These are phyloP conservation scores for Sialis fuliginosa DNA, from an alignment of 2,888 invertebrate genomes.

Conservation along the genomic window DNA sequence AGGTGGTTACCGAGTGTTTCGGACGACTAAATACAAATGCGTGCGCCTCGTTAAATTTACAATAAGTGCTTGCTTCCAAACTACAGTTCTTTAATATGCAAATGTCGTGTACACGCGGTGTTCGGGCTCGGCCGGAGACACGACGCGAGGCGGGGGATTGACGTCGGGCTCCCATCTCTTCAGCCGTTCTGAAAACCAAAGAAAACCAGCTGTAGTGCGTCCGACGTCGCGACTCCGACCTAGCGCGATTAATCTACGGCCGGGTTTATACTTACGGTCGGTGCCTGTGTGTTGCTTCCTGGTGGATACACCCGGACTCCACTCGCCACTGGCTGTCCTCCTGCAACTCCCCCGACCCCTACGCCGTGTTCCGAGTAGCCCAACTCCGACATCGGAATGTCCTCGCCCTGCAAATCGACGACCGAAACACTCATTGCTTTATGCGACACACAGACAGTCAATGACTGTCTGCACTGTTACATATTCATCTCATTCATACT, in stretches of 20 bases:
- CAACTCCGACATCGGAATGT: constrained; percentile 55
- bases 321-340: constrained; percentile 18
- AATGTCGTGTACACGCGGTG: neutral
- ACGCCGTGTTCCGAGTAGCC: constrained; percentile 42
- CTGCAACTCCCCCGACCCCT: constrained; percentile 7
- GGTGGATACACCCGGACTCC: constrained; percentile 23
- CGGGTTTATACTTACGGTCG: constrained; percentile 24
- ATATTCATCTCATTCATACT: constrained; percentile 14
- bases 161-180: neutral
- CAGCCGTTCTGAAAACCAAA: constrained; percentile 6
- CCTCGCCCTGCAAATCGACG: constrained; percentile 40
- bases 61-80: no score
- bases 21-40: no score
- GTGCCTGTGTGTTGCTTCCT: constrained; percentile 25
- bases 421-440: constrained; percentile 2
- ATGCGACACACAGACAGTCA: neutral
- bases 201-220: constrained; percentile 1
- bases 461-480: neutral
- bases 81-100: no score
- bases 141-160: neutral
- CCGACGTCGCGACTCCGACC: neutral
- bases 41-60: no score
- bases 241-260: neutral
- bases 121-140: neutral
- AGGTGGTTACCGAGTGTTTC: no score